These are phyloP conservation scores for Tenebrio molitor DNA, from an alignment of 1,140 invertebrate species.

Conservation along the genomic window DNA sequence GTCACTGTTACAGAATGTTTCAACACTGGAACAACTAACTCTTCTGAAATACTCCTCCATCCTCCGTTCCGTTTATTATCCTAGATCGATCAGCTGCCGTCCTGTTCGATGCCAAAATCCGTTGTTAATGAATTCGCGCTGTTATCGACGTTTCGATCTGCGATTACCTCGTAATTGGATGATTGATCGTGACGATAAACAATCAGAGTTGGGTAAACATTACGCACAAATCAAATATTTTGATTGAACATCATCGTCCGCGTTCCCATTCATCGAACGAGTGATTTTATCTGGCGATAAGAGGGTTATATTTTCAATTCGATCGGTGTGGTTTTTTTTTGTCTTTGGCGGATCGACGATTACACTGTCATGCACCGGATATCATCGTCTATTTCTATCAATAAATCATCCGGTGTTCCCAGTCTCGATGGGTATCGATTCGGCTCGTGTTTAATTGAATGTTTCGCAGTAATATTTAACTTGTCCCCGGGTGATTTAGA, in stretches of 20 bases:
- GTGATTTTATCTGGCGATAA: constrained; percentile 21
- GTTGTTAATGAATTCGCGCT: constrained; percentile 13
- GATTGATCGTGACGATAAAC: constrained; percentile 35
- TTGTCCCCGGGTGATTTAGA: constrained; percentile 36
- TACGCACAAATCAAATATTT: constrained; percentile 31
- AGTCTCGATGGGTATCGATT: constrained; percentile 31
- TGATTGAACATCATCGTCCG: constrained; percentile 26
- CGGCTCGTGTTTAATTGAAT: constrained; percentile 37
- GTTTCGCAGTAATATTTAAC: constrained; percentile 37
- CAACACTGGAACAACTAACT: too few relatives aligned
- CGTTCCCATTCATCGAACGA: constrained; percentile 3
- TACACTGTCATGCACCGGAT: neutral
- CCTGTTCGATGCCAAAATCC: too few relatives aligned
- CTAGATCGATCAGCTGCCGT: too few relatives aligned
- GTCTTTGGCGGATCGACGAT: constrained; percentile 2
- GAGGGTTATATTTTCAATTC: constrained; percentile 36
- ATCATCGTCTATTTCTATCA: constrained; percentile 19
- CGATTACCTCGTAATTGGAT: constrained; percentile 29
- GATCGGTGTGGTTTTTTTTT: constrained; percentile 8
- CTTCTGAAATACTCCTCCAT: too few relatives aligned
- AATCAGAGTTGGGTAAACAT: constrained; percentile 32
- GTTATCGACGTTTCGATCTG: constrained; percentile 19
- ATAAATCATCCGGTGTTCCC: constrained; percentile 33
- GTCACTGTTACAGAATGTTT: too few relatives aligned
- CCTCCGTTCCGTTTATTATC: too few relatives aligned